These are phyloP conservation scores for Cantharis flavilabris DNA, from an alignment of 2,888 invertebrate species.

Conservation along the genomic window DNA sequence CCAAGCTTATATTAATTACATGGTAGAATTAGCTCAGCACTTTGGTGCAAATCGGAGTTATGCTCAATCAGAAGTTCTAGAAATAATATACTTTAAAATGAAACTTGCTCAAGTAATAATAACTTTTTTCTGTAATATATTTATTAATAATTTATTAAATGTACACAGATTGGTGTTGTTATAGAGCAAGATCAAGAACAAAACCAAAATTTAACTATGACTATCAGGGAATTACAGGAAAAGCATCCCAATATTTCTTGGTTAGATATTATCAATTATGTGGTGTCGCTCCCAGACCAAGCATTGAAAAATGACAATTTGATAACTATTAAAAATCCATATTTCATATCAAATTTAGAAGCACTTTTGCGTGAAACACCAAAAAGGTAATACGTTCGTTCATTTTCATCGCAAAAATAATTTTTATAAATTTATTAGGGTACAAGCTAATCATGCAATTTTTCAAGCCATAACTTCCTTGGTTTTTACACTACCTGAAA, in stretches of 20 bases:
- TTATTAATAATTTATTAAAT: neutral
- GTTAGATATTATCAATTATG: slow-evolving; percentile 56
- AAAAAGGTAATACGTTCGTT: slow-evolving; percentile 28
- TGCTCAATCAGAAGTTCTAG: slow-evolving; percentile 37
- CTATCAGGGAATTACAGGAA: slow-evolving; percentile 54
- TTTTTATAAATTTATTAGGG: slow-evolving; percentile 50
- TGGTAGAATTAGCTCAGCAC: slow-evolving; percentile 38
- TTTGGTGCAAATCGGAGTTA: slow-evolving; percentile 37
- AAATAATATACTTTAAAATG: slow-evolving; percentile 36
- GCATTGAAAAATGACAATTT: slow-evolving; percentile 49
- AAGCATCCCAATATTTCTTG: slow-evolving; percentile 54
- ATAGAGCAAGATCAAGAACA: neutral
- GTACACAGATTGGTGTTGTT: neutral
- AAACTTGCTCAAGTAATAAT: slow-evolving; percentile 30
- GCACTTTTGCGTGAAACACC: slow-evolving; percentile 29
- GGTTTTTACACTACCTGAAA: slow-evolving; percentile 78
- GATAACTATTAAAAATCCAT: slow-evolving; percentile 58
- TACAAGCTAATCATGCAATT: slow-evolving; percentile 88
- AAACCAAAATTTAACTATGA: slow-evolving; percentile 53
- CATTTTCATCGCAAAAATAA: neutral
- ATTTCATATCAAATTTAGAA: slow-evolving; percentile 53
- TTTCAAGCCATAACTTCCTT: slow-evolving; percentile 87
- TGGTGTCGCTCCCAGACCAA: slow-evolving; percentile 49
- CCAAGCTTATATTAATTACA: slow-evolving; percentile 37
- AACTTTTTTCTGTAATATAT: neutral